Base-by-base conservation (phyloP, 1,140 invertebrate species). In the Drosophila auraria region DNA sequence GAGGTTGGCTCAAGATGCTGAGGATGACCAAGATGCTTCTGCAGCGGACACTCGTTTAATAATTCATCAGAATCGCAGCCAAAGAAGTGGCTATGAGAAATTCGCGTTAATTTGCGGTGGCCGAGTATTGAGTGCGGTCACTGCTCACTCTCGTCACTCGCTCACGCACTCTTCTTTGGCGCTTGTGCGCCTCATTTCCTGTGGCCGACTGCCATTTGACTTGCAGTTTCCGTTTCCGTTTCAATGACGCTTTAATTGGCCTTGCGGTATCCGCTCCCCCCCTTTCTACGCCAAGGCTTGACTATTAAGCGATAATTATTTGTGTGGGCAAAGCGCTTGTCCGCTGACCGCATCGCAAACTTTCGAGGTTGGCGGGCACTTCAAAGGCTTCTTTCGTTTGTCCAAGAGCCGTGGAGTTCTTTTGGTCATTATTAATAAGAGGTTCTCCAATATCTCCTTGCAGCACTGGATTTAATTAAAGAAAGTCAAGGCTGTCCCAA, bases 171-270 rank as follows among this genome's bases (percentile, higher is more conserved):
- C 54, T 40, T 57, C 36, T 57, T 57, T 57, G 53, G 45, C 81
- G 78, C 78, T 86, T 87, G 79, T 72, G 76, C 83, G 78, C 81
- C 80, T 89, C 86, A 87, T 87, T 87, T 87, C 86, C 86, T 90
- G 86, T 70, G 82, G 74, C 81, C 84, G 78, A 84, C 70, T 90
- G 79, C 73, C 84, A 79, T 87, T 87, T 87, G 84, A 87, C 84
- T 87, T 89, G 86, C 86, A 81, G 84, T 83, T 87, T 89, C 86
- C 84, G 86, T 87, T 87, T 87, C 84, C 84, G 84, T 90, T 87
- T 90, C 84, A 87, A 87, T 87, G 84, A 90, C 70, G 86, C 84
- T 87, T 82, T 87, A 86, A 87, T 87, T 89, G 86, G 86, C 81
- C 86, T 87, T 90, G 86, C 70, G 84, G 84, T 90, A 79, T 86